Evolutionary conservation across 2,888 invertebrate species (phyloP), one percentile per base, ranked within the genome.

Genomic region (Amphipyra tragopoginis): DNA sequence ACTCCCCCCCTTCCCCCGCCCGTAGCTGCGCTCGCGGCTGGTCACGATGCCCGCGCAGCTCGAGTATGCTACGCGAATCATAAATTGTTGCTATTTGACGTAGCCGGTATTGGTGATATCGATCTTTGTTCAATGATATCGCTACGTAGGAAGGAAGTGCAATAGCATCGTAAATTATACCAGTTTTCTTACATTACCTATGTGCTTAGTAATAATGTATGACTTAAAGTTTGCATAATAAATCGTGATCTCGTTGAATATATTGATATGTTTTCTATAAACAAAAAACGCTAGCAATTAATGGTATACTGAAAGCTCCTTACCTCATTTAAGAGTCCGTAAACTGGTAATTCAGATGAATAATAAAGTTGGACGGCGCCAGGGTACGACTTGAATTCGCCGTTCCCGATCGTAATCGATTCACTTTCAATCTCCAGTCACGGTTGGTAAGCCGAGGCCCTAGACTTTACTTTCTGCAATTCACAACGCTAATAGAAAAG

Each of bases 81-180:
- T 94, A 94, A 93, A 94, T 93, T 89, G 90, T 89, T 89, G 90
- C 91, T 89, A 92, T 93, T 94, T 93, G 94, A 94, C 93, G 92
- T 92, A 86, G 87, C 87, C 82, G 83, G 90, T 88, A 86, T 88
- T 87, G 88, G 86, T 89, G 93, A 93, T 93, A 93, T 89, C 86
- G 92, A 93, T 92, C 92, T 92, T 81, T 79, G 87, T 85, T 86
- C 90, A 90, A 89, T 89, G 90, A 93, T 93, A 92, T 90, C 90
- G 84, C 72, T 83, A 83, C 82, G 83, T 81, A 87, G 88, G 88
- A 88, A 92, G 92, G 92, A 93, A 93, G 90, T 90, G 86, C 86
- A 85, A 82, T 79, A 74, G 65, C 74, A 76, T 74, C 80, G 76
- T 88, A 86, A 87, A 85, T 86, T 81, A 81, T 58, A 61, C 59